Conservation (phyloP, 2,113 vertebrate genomes). For the Neogobius melanostomus region DNA sequence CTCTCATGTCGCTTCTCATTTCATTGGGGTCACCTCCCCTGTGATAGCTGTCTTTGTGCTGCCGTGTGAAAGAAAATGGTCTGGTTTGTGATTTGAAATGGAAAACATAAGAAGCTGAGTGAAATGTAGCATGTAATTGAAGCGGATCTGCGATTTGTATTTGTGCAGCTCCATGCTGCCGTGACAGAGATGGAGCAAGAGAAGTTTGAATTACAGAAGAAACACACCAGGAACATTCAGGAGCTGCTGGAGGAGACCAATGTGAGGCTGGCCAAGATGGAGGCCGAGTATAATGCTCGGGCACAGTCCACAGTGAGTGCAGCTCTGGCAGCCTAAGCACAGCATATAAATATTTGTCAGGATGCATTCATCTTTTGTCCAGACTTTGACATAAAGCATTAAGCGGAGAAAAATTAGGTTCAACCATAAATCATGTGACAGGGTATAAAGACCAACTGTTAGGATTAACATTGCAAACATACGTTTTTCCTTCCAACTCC, state of each 20-base stretch:
- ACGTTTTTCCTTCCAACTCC: slow-evolving; percentile 2
- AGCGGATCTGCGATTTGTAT: slow-evolving; percentile 4
- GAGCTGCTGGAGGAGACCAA: slow-evolving; percentile 90
- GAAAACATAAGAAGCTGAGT: slow-evolving; percentile 2
- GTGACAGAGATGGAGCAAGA: slow-evolving; percentile 90
- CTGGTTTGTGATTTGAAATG: slow-evolving; percentile 11
- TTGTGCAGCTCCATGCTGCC: slow-evolving; percentile 80
- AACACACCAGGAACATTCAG: slow-evolving; percentile 87
- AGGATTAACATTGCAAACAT: slow-evolving; percentile 15
- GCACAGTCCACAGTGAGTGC: slow-evolving; percentile 82
- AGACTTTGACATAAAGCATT: background rate
- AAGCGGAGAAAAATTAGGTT: background rate
- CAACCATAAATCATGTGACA: slow-evolving; percentile 5
- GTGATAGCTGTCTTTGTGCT: slow-evolving; percentile 22
- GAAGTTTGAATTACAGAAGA: slow-evolving; percentile 88
- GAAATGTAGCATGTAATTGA: slow-evolving; percentile 25
- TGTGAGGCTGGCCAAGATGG: slow-evolving; percentile 84
- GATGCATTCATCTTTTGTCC: background rate
- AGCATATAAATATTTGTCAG: slow-evolving; percentile 3
- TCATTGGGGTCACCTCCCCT: slow-evolving; percentile 24
- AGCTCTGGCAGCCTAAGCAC: background rate
- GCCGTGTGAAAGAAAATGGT: slow-evolving; percentile 16
- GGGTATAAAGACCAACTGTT: slow-evolving; percentile 1
- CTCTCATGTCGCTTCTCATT: slow-evolving; percentile 14
- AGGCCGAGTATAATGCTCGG: slow-evolving; percentile 82